phyloP scores from a whole-genome alignment of 2,113 vertebrate species.

The Marmota flaviventris region DNA sequence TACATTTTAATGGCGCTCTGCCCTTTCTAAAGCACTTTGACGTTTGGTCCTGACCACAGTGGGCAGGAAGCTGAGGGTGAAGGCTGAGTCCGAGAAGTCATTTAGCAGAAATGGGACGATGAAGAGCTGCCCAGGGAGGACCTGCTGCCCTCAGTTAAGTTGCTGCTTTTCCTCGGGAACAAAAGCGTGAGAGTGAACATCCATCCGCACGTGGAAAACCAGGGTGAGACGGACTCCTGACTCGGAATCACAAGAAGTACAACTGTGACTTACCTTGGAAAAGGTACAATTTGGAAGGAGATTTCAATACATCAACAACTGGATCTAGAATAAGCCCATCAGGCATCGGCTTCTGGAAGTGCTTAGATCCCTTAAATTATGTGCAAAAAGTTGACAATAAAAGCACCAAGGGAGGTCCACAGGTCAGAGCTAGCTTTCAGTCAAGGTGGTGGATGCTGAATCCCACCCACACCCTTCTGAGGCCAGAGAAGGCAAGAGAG shows the following conservation, averaged over 20 bases:
- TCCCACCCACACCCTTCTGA: neutral
- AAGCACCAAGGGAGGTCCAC: neutral
- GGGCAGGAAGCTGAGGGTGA: neutral
- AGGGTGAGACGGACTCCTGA: neutral
- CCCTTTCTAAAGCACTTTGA: conserved; percentile 30
- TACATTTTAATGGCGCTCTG: conserved; percentile 9
- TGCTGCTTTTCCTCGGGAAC: neutral
- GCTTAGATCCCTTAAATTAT: neutral
- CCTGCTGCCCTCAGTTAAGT: neutral
- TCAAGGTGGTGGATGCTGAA: neutral
- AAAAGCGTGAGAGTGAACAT: neutral
- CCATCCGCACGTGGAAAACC: neutral
- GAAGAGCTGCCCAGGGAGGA: neutral
- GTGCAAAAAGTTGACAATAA: neutral
- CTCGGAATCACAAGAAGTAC: conserved; percentile 1
- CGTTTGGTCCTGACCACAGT: neutral
- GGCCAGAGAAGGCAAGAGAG: neutral
- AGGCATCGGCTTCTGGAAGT: neutral
- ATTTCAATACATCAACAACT: neutral
- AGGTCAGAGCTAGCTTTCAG: neutral
- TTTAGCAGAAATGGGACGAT: neutral
- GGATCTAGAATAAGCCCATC: neutral
- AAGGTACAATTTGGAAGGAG: neutral
- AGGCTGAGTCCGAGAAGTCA: neutral
- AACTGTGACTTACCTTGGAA: neutral